Percentiles rank a stretch among this genome's conserved stretches.
phyloP scores from a whole-genome alignment of 2,113 vertebrate species.

The Dinomys branickii region DNA sequence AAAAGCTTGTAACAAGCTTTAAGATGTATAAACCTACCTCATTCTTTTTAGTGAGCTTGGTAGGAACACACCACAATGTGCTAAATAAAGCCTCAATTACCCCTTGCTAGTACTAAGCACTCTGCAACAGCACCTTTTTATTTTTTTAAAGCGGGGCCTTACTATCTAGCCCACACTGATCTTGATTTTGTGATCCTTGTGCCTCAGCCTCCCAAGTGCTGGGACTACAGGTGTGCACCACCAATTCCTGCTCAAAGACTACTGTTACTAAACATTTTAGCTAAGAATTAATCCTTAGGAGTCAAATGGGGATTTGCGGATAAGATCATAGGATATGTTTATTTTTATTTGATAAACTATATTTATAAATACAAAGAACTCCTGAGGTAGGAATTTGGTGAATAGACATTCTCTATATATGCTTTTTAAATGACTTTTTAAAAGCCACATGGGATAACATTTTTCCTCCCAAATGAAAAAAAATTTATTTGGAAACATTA shows the following conservation, averaged over 20 bases:
- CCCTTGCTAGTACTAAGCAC: neutral
- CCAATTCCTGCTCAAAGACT: neutral
- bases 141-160: neutral
- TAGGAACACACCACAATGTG: neutral
- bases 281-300: neutral
- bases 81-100: neutral
- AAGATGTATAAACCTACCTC: neutral
- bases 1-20: slow-evolving; percentile 9
- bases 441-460: neutral
- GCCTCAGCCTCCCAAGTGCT: neutral
- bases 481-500: neutral
- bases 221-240: neutral
- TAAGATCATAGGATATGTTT: neutral
- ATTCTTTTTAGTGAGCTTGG: neutral
- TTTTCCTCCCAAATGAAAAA: neutral
- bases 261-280: neutral
- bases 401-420: neutral
- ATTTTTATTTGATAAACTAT: neutral
- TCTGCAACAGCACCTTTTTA: neutral
- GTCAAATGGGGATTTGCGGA: neutral
- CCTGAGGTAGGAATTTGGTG: neutral
- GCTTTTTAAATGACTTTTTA: slow-evolving; percentile 8
- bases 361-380: slow-evolving; percentile 23
- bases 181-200: neutral
- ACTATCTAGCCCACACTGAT: neutral